Conservation (phyloP, 1,140 invertebrate species). For the Alviniconcha marisindica region DNA sequence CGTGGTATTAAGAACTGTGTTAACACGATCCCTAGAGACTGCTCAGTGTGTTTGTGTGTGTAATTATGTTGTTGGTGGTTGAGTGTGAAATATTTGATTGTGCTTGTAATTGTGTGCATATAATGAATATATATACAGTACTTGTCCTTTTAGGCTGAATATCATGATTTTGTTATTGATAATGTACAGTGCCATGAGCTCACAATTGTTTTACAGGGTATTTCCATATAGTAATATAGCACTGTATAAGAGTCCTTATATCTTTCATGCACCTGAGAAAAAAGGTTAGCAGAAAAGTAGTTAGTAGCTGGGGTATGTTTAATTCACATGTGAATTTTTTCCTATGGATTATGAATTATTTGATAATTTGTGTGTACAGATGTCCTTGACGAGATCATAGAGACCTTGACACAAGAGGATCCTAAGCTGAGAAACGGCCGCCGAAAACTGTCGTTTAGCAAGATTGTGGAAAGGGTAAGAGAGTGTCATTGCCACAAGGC, state of each 20-base stretch:
- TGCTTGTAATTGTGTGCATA: no score
- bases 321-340: not conserved
- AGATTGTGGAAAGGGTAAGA: conserved; percentile 33
- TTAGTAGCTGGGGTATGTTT: not conserved
- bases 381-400: conserved; percentile 31
- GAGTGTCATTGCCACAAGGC: no score
- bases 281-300: not conserved
- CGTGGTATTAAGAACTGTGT: no score
- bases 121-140: no score
- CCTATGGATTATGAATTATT: no score
- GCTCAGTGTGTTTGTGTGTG: no score
- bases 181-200: not conserved
- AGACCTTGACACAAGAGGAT: not conserved
- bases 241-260: no score
- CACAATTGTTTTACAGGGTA: not conserved
- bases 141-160: no score
- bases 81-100: no score
- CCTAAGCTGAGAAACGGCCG: conserved; percentile 30
- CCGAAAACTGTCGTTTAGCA: conserved; percentile 18
- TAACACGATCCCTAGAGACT: no score
- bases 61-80: no score
- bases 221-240: not conserved
- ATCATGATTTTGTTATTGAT: no score
- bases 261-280: not conserved
- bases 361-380: not conserved